Conservation (phyloP, 2,888 invertebrate genomes). For the Heliconius cydno region DNA sequence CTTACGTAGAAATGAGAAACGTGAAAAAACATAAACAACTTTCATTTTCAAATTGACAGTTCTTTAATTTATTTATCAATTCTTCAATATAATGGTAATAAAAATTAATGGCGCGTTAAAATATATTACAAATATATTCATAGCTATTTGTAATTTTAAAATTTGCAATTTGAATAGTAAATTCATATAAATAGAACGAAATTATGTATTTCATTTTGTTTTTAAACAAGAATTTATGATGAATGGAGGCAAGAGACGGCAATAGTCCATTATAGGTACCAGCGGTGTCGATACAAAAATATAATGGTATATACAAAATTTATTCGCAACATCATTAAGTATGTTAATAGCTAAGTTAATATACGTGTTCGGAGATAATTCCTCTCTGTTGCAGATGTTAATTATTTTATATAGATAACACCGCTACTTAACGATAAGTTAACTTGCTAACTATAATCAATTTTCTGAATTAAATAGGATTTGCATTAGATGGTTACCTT, state of each 20-base stretch:
- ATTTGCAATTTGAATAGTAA: background rate
- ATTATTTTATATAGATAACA: constrained; percentile 48
- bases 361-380: constrained; percentile 51
- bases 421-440: constrained; percentile 46
- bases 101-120: background rate
- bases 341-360: constrained; percentile 53
- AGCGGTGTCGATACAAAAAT: constrained; percentile 36
- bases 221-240: constrained; percentile 5
- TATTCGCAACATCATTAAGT: constrained; percentile 50
- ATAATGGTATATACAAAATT: constrained; percentile 44
- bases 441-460: constrained; percentile 39
- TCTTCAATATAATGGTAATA: background rate
- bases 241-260: background rate
- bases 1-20: background rate
- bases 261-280: background rate
- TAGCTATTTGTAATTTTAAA: background rate
- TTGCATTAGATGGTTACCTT: background rate
- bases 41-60: background rate
- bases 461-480: constrained; percentile 22
- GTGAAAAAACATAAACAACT: background rate
- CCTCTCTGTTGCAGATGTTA: constrained; percentile 47
- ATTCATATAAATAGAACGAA: constrained; percentile 4
- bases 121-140: constrained; percentile 15
- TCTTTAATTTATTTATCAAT: constrained; percentile 9
- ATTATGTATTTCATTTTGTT: background rate